Conservation (phyloP, 2,888 invertebrate genomes). For the Pristionchus entomophagus region DNA sequence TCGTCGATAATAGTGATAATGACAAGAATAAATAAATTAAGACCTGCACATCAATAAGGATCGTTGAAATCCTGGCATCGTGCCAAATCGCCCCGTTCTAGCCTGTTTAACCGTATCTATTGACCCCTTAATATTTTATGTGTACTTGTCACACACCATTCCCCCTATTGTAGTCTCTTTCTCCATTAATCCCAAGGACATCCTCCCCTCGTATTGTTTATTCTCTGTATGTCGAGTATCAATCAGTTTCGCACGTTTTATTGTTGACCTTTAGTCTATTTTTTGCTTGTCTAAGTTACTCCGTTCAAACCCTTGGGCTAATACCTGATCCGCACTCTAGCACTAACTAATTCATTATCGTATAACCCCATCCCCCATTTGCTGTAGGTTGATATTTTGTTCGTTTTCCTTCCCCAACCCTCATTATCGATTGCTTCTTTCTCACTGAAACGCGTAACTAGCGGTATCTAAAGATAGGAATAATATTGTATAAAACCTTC, state of each 20-base stretch:
- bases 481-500: background rate
- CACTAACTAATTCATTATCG: background rate
- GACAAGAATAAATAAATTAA: slow-evolving; percentile 48
- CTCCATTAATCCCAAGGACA: background rate
- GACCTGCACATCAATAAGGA: background rate
- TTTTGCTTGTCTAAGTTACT: background rate
- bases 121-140: background rate
- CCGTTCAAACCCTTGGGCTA: background rate
- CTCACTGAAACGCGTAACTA: slow-evolving; percentile 14
- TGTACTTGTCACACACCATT: too few relatives aligned
- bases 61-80: background rate
- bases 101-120: too few relatives aligned
- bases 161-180: too few relatives aligned
- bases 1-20: slow-evolving; percentile 58
- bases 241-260: background rate
- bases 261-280: background rate
- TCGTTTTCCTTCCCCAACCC: background rate
- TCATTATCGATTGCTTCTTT: background rate
- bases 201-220: background rate
- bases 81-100: background rate
- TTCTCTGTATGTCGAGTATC: background rate
- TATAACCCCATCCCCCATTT: background rate
- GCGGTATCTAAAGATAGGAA: slow-evolving; percentile 5
- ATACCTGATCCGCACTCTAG: background rate
- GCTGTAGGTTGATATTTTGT: slow-evolving; percentile 26